Conservation (phyloP, 2,113 vertebrate genomes). For the Tauraco erythrolophus region DNA sequence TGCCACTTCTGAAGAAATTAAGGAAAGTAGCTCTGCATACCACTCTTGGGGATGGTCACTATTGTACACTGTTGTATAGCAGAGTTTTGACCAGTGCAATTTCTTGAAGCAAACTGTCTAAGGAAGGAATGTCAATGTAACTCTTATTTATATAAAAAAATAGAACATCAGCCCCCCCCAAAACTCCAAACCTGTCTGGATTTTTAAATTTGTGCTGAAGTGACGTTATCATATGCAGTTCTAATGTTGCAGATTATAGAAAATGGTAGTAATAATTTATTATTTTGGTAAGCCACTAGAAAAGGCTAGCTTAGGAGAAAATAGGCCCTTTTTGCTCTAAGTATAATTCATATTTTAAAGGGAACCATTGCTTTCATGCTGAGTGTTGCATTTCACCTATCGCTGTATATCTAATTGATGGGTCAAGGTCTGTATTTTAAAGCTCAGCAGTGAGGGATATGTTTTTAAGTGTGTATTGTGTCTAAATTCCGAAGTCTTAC, state of each 20-base stretch:
- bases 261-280: not conserved
- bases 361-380: not conserved
- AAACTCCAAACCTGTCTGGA: not conserved
- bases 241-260: not conserved
- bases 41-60: not conserved
- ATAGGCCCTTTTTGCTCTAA: not conserved
- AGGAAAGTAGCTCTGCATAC: not conserved
- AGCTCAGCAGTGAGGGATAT: not conserved
- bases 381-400: not conserved
- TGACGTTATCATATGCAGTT: not conserved
- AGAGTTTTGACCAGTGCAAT: not conserved
- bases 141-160: not conserved
- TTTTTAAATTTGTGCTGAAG: not conserved
- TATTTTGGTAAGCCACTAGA: not conserved
- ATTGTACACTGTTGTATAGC: not conserved
- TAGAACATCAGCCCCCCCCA: not conserved
- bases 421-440: not conserved
- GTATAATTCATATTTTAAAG: conserved; percentile 17
- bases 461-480: not conserved
- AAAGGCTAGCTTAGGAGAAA: not conserved
- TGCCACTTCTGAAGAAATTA: not conserved
- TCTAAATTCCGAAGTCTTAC: not conserved
- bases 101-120: not conserved
- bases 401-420: not conserved
- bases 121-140: not conserved